phyloP scores from a whole-genome alignment of 2,113 vertebrate species.

The Sturnus vulgaris region DNA sequence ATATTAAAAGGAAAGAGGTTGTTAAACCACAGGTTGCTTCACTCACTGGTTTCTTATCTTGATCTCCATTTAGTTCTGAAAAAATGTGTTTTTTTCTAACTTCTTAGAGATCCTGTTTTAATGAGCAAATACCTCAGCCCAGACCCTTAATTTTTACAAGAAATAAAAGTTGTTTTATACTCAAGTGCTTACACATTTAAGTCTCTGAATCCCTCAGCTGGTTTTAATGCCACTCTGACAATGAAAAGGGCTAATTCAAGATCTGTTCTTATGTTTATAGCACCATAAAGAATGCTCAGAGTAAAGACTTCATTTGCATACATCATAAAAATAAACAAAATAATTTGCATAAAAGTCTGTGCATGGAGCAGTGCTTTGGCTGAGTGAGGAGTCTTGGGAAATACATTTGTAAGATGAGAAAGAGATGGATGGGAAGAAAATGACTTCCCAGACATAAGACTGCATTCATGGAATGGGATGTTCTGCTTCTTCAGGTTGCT shows the following conservation, averaged over 20 bases:
- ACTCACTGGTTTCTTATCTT: background rate
- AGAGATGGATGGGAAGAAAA: background rate
- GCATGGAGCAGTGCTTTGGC: background rate
- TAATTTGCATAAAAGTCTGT: slow-evolving; percentile 46
- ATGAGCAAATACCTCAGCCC: background rate
- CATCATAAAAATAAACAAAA: slow-evolving; percentile 64
- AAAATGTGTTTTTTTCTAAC: background rate
- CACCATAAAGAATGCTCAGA: slow-evolving; percentile 45
- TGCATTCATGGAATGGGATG: background rate
- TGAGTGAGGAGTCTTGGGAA: background rate
- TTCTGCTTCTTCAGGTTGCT: background rate
- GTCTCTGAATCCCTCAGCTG: slow-evolving; percentile 23
- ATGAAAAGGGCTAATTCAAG: slow-evolving; percentile 51
- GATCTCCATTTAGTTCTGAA: background rate
- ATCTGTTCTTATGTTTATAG: slow-evolving; percentile 56
- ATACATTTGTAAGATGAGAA: background rate
- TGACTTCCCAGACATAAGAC: background rate
- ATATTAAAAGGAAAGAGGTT: background rate
- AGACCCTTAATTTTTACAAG: slow-evolving; percentile 39
- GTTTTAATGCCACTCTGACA: slow-evolving; percentile 34
- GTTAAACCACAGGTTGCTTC: background rate
- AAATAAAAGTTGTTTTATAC: slow-evolving; percentile 45
- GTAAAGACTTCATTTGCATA: slow-evolving; percentile 56
- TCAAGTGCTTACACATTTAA: slow-evolving; percentile 28
- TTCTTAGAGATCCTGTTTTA: background rate